Conservation (phyloP, 2,113 vertebrate species). For the Pedionomus torquatus region DNA sequence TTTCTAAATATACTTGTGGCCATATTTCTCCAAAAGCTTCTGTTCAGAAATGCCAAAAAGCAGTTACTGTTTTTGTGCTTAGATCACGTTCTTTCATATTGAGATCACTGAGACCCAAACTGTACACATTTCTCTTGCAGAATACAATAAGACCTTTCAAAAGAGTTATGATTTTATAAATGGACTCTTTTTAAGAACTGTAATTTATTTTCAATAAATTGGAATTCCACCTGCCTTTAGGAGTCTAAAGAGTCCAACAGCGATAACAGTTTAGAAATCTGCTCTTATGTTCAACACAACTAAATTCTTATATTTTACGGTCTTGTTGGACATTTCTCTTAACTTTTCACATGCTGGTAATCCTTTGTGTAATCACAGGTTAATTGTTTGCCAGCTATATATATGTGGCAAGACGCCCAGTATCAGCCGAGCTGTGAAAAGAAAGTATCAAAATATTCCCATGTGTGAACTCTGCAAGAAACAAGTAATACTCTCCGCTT, state of each 20-base stretch:
- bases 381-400: background rate
- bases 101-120: background rate
- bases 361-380: background rate
- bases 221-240: background rate
- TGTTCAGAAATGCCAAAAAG: background rate
- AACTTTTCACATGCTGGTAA: background rate
- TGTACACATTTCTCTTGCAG: background rate
- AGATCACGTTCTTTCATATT: background rate
- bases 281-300: background rate
- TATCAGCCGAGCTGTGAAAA: slow-evolving; percentile 27
- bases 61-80: background rate
- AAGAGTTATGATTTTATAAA: background rate
- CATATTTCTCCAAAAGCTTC: background rate
- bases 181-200: background rate
- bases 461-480: background rate
- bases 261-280: background rate
- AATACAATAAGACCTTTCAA: background rate
- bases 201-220: background rate
- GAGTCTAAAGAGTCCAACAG: background rate
- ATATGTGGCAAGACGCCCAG: background rate
- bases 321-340: background rate
- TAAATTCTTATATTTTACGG: background rate
- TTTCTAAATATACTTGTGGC: background rate
- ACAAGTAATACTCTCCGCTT: background rate
- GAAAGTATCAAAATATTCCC: slow-evolving; percentile 13